Base-by-base conservation (phyloP, 37 sponge, comb jelly and placozoan genomes). In the Spongilla lacustris region DNA sequence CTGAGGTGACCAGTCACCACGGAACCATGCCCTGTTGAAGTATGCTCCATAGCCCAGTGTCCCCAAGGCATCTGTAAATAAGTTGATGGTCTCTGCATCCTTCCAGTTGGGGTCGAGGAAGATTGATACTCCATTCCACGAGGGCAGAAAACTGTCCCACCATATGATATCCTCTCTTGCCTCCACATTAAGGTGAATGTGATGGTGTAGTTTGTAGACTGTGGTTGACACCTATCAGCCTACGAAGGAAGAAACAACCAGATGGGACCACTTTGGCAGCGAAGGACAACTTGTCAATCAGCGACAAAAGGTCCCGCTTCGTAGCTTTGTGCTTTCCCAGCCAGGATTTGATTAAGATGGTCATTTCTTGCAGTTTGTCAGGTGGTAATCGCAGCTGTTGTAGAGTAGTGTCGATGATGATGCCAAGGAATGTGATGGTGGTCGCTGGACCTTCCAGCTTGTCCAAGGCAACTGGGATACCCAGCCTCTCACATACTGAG, bases 51-150 rank as follows among this genome's bases (percentile, higher is more conserved):
- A 85, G 11, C 85, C 91, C 41, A 28, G 31, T 17, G 50, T 41
- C 10, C 79, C 78, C 10, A 78, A 77, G 12, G 86, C 86, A 77
- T 84, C 85, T 17, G 85, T 84, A 36, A 50, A 84, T 21, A 84
- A 68, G 21, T 22, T 24, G 26, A 82, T 17, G 76, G 26, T 33
- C 76, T 26, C 79, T 49, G 79, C 79, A 41, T 78, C 79, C 37
- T 66, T 74, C 41, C 67, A 49, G 22, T 37, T 24, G 11, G 70
- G 70, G 8, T 34, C 30, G 31, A 66, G 78, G 11, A 77, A 19
- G 66, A 68, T 17, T 5, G 78, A 23, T 46, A 30, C 26, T 29
- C 87, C 87, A 34, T 81, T 80, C 87, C 73, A 86, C 29, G 35
- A 14, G 26, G 67, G 67, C 30, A 79, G 50, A 30, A 86, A 35